phyloP scores from a whole-genome alignment of 1,140 invertebrate species.

The Caenorhabditis remanei region DNA sequence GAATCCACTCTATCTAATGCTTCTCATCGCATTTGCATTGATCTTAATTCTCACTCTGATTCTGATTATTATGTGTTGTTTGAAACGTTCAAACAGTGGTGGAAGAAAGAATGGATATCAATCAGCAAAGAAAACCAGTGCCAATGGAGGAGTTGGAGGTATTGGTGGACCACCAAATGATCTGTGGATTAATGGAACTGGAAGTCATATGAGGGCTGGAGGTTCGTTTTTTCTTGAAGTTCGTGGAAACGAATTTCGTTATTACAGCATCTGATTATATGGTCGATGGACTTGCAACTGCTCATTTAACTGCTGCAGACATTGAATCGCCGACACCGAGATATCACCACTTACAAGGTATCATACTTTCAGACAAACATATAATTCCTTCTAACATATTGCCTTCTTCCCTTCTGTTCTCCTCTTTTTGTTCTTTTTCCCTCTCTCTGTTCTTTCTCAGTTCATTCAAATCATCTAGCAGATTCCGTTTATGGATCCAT shows the following conservation, averaged over 20 bases:
- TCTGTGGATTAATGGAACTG: slow-evolving; percentile 57
- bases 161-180: slow-evolving; percentile 55
- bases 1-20: neutral
- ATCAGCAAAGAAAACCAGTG: slow-evolving; percentile 49
- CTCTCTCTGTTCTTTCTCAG: slow-evolving; percentile 2
- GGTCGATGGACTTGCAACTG: slow-evolving; percentile 59
- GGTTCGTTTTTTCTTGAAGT: slow-evolving; percentile 12
- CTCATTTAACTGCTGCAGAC: slow-evolving; percentile 48
- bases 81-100: neutral
- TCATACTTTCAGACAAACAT: slow-evolving; percentile 18
- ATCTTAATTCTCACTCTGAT: slow-evolving; percentile 19
- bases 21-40: neutral
- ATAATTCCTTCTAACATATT: neutral
- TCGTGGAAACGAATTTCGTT: neutral
- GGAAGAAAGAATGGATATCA: slow-evolving; percentile 35
- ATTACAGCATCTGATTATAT: slow-evolving; percentile 62
- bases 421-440: slow-evolving; percentile 29
- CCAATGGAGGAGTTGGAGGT: slow-evolving; percentile 53
- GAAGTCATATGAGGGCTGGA: slow-evolving; percentile 59
- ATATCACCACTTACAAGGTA: slow-evolving; percentile 73
- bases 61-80: slow-evolving; percentile 3
- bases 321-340: slow-evolving; percentile 72
- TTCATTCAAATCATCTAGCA: slow-evolving; percentile 18
- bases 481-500: slow-evolving; percentile 60
- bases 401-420: neutral